phyloP scores from a whole-genome alignment of 2,113 vertebrate genomes.

The Andinoacara biseriatus region DNA sequence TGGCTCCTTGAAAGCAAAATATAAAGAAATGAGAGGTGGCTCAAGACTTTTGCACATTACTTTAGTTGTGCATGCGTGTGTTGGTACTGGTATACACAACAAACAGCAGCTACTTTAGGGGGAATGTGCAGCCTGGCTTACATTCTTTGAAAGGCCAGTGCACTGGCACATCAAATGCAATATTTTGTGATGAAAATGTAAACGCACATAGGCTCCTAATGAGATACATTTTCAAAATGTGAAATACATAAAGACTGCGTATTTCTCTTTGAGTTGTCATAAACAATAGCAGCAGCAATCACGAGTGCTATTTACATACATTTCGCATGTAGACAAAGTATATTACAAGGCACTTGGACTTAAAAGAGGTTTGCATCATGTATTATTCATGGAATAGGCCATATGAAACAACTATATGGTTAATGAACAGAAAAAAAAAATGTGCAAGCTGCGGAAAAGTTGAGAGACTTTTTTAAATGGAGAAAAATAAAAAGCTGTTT shows the following conservation, averaged over 20 bases:
- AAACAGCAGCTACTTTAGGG: neutral
- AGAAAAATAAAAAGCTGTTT: neutral
- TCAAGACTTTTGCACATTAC: neutral
- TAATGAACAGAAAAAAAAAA: conserved; percentile 13
- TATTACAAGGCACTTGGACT: conserved; percentile 25
- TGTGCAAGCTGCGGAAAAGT: neutral
- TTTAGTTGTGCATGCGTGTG: neutral
- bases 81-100: neutral
- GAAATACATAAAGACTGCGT: neutral
- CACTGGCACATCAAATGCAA: neutral
- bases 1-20: neutral
- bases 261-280: conserved; percentile 10
- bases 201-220: neutral
- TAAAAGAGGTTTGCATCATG: conserved; percentile 30
- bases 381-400: conserved; percentile 37
- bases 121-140: neutral
- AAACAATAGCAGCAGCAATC: conserved; percentile 4
- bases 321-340: conserved; percentile 33
- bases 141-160: neutral
- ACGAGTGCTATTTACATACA: conserved; percentile 33
- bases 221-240: neutral
- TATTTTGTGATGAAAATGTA: neutral
- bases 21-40: neutral
- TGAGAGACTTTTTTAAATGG: neutral
- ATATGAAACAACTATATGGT: conserved; percentile 2